Conservation (phyloP, 2,113 vertebrate species). For the Catharus minimus region DNA sequence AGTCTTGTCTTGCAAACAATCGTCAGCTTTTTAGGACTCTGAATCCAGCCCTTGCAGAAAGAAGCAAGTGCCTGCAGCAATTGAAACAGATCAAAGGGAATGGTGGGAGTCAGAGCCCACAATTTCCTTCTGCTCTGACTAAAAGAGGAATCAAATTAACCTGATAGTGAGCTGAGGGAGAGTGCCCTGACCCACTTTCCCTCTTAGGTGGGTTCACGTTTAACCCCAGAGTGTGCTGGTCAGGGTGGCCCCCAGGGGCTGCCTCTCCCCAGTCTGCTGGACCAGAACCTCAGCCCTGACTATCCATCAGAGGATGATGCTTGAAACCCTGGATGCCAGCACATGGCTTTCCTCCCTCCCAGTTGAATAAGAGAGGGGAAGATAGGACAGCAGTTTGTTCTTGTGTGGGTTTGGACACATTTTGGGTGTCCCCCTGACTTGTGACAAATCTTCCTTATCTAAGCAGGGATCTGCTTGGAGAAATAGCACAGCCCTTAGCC, state of each 20-base stretch:
- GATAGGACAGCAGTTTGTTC: not conserved
- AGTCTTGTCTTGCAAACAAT: not conserved
- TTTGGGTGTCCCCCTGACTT: not conserved
- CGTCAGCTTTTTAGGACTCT: not conserved
- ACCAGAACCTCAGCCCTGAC: not conserved
- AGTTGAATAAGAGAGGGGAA: fast-evolving
- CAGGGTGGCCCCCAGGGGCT: not conserved
- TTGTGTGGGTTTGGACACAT: not conserved
- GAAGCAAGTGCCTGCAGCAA: not conserved
- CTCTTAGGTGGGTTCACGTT: not conserved
- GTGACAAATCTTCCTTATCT: fast-evolving
- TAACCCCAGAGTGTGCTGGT: fast-evolving
- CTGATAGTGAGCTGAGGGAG: not conserved
- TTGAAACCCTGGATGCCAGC: not conserved
- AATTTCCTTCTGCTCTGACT: not conserved
- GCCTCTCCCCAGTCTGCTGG: not conserved
- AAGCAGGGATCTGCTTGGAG: not conserved
- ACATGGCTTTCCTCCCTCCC: not conserved
- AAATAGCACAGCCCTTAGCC: not conserved
- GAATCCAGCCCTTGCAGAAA: not conserved
- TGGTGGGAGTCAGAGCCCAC: not conserved
- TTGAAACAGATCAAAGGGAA: slow-evolving; percentile 15
- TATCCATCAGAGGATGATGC: not conserved
- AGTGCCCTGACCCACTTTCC: not conserved
- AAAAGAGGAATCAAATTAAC: not conserved